phyloP scores from a whole-genome alignment of 2,797 vertebrate genomes.

The Clarias laeviceps region DNA sequence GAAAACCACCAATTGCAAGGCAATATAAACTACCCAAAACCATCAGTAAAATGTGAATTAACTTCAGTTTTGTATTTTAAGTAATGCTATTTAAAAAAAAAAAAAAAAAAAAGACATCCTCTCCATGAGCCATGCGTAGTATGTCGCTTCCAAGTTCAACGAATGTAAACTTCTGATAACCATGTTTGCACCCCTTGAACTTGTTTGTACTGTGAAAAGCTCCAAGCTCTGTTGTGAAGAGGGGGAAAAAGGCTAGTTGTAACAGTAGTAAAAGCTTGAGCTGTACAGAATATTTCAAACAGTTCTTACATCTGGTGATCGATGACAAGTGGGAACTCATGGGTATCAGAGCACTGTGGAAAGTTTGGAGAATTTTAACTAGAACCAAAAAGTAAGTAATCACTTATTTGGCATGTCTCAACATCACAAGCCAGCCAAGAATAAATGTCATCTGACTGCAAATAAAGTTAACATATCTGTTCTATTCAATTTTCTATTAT shows the following conservation, averaged over 20 bases:
- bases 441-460: background rate
- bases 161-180: background rate
- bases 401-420: background rate
- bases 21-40: background rate
- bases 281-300: background rate
- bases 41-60: background rate
- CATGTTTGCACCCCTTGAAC: background rate
- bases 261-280: background rate
- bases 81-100: too few relatives aligned
- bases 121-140: background rate
- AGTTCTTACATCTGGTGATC: background rate
- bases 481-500: too few relatives aligned
- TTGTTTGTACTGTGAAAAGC: background rate
- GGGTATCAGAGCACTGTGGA: background rate
- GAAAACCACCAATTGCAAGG: background rate
- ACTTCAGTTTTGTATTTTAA: background rate
- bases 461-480: too few relatives aligned
- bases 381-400: background rate
- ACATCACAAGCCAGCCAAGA: background rate
- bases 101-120: background rate
- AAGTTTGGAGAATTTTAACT: background rate
- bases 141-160: background rate
- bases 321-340: background rate
- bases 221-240: background rate
- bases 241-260: background rate